Evolutionary conservation across 2,113 vertebrate species (phyloP).

Genomic region (Sander lucioperca): DNA sequence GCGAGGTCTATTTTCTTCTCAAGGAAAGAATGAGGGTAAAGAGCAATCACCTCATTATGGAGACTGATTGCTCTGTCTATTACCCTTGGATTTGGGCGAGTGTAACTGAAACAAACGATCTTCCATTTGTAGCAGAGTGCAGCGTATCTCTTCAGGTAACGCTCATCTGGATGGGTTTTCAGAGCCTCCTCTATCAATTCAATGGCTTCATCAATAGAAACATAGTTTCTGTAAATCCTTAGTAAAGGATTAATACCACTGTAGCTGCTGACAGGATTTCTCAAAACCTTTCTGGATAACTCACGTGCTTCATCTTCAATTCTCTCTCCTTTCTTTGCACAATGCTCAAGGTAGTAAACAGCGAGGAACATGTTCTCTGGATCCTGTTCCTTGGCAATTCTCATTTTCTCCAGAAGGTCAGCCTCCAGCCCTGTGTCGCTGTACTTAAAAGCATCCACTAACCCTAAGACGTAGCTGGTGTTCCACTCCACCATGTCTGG

Average conservation of each 20-base stretch:
- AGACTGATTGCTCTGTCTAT: conserved; percentile 30
- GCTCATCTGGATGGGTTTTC: conserved; percentile 43
- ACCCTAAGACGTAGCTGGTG: conserved; percentile 12
- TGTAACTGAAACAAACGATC: neutral
- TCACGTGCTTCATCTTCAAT: conserved; percentile 5
- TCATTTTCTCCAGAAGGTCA: conserved; percentile 35
- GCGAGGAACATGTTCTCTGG: conserved; percentile 58
- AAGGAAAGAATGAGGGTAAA: conserved; percentile 45
- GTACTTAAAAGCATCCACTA: neutral
- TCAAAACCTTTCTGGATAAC: neutral
- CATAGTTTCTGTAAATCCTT: neutral
- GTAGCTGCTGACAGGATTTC: conserved; percentile 50
- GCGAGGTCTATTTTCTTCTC: conserved; percentile 26
- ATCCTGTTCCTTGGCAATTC: conserved; percentile 47
- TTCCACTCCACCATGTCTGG: conserved; percentile 63
- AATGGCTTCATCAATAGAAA: neutral
- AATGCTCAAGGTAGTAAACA: neutral
- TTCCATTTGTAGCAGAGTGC: conserved; percentile 57
- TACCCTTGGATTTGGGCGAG: neutral
- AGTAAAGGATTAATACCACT: conserved; percentile 51
- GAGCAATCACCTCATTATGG: conserved; percentile 31
- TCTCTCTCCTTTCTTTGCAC: neutral
- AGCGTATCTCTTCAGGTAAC: conserved; percentile 47
- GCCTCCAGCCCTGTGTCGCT: neutral
- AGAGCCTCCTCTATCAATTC: conserved; percentile 28